Evolutionary conservation across 2,888 invertebrate genomes (phyloP).

Genomic region (Hypsopygia costalis): DNA sequence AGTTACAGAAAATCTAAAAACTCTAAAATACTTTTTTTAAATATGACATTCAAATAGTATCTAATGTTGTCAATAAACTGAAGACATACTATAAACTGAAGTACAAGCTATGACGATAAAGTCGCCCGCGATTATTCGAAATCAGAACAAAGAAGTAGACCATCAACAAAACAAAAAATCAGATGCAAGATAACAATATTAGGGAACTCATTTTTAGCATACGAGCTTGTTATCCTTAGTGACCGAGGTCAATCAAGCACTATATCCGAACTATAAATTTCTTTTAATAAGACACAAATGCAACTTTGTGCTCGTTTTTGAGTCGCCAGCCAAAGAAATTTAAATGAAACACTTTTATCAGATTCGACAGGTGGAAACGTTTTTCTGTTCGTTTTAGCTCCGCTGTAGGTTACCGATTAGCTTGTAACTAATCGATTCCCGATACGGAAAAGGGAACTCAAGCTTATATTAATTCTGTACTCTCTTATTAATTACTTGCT

Average conservation of each 20-base stretch:
- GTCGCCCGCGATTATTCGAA: no score
- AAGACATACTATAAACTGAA: no score
- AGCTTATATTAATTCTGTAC: constrained; percentile 41
- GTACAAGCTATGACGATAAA: not conserved
- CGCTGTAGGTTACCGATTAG: constrained; percentile 79
- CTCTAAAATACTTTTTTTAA: no score
- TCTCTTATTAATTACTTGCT: not conserved
- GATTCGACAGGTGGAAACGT: constrained; percentile 76
- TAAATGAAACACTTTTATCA: constrained; percentile 80
- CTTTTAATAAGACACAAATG: constrained; percentile 80
- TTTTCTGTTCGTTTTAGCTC: constrained; percentile 63
- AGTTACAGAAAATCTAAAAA: no score
- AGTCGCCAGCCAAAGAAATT: constrained; percentile 71
- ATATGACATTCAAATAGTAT: no score
- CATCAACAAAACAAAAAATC: not conserved
- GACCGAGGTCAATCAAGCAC: constrained; percentile 76
- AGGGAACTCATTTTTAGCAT: constrained; percentile 53
- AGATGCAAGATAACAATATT: not conserved
- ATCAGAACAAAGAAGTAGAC: not conserved
- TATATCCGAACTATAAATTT: constrained; percentile 78
- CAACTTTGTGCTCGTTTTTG: constrained; percentile 70
- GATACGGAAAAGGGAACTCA: constrained; percentile 57
- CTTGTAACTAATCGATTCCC: constrained; percentile 66
- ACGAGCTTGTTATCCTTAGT: constrained; percentile 62
- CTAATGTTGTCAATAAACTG: no score